phyloP scores from a whole-genome alignment of 1,140 invertebrate genomes.

The Ganaspis sp. region DNA sequence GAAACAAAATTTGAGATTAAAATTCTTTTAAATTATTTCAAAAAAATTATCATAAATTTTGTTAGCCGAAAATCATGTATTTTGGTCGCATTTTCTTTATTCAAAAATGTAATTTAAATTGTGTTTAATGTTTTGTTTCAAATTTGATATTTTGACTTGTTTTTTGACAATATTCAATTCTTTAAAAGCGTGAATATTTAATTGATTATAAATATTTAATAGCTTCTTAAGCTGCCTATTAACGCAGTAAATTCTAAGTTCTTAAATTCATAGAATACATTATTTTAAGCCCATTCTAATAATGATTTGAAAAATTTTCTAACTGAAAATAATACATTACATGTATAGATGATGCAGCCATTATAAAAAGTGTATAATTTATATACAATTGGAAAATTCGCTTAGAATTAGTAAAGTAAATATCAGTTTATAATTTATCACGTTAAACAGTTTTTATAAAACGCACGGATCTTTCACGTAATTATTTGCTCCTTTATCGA shows the following conservation, averaged over 20 bases:
- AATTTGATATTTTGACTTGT: background rate
- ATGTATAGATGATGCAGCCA: background rate
- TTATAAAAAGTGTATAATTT: slow-evolving; percentile 24
- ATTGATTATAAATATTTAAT: background rate
- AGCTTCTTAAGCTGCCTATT: background rate
- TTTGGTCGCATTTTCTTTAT: background rate
- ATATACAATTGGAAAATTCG: background rate
- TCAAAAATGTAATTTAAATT: background rate
- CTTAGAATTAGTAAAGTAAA: background rate
- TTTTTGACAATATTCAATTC: background rate
- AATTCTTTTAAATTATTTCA: too few relatives aligned
- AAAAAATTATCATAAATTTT: background rate
- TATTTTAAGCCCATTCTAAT: background rate
- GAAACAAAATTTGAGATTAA: too few relatives aligned
- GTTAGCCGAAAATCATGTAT: background rate
- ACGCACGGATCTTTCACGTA: background rate
- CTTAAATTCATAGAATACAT: slow-evolving; percentile 5
- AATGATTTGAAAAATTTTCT: background rate
- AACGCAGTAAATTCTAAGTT: background rate
- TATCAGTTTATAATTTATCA: slow-evolving; percentile 1
- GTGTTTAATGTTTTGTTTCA: background rate
- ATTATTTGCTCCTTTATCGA: background rate
- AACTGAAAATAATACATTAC: background rate
- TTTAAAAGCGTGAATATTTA: slow-evolving; percentile 8
- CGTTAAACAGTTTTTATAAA: background rate